Base-by-base conservation (phyloP, 1,140 invertebrate species). In the Camponotus pennsylvanicus region DNA sequence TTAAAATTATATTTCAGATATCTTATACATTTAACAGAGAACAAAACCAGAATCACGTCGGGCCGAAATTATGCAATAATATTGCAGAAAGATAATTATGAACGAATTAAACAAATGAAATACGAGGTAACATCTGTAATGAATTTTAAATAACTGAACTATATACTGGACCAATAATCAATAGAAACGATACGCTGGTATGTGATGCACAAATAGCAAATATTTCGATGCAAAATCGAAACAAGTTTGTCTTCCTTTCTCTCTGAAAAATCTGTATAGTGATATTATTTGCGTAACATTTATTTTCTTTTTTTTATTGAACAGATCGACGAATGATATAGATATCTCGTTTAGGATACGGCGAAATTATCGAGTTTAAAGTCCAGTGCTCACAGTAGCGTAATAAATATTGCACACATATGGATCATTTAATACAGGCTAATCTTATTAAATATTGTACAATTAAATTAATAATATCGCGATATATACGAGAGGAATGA, bases 41-140 rank as follows among this genome's bases (percentile, higher is more conserved):
- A 83, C 79, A 83, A 75, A 83, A 83, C 32, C 67, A 37, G 13
- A 59, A 83, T 75, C 40, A 83, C 40, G 40, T 69, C 55, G 78
- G 27, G 15, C 34, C 49, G 5, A 83, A 83, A 83, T 83, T 83
- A 80, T 80, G 69, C 42, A 61, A 73, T 73, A 83, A 73, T 83
- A 83, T 83, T 75, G n/a, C 79, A 75, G 79, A 75, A 83, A 75
- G 67, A 83, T 83, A 83, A 83, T 83, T 83, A 83, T 75, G 79
- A 83, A 52, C 79, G 55, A 83, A 83, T 83, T 75, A 83, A 83
- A 83, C 73, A 83, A 73, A 83, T 83, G 79, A 83, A 83, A 83
- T 83, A 63, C 49, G 55, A 61, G 55, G 55, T 57, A 75, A 83
- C 55, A 63, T 83, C 69, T 83, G 69, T 83, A 75, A 83, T 83